These are phyloP conservation scores for Onychostruthus taczanowskii DNA, from an alignment of 2,113 vertebrate species.

Conservation along the genomic window DNA sequence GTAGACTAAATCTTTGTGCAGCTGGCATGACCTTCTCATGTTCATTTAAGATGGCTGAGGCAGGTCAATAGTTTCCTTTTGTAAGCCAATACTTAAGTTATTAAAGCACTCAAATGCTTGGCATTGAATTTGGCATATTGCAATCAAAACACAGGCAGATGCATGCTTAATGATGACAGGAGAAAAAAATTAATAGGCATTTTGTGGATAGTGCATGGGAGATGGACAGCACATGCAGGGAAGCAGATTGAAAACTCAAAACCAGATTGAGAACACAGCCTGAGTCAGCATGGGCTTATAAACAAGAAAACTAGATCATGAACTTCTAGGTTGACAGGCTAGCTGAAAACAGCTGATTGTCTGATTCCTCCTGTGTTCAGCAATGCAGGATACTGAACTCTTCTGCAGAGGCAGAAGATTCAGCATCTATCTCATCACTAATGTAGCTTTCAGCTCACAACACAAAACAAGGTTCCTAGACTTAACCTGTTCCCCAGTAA, in stretches of 20 bases:
- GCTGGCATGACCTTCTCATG: neutral
- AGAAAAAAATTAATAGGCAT: neutral
- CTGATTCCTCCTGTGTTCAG: neutral
- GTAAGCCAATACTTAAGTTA: neutral
- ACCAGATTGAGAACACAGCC: neutral
- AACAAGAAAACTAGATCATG: neutral
- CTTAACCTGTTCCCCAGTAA: neutral
- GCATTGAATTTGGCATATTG: neutral
- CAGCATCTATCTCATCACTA: neutral
- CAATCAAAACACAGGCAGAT: neutral
- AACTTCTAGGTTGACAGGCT: neutral
- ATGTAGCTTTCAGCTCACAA: neutral
- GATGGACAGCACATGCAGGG: neutral
- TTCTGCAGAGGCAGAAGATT: neutral
- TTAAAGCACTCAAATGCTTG: neutral
- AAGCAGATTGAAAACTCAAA: constrained; percentile 12
- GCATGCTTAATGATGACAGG: neutral
- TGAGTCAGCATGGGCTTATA: neutral
- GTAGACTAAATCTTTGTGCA: neutral
- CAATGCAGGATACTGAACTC: neutral
- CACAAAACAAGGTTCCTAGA: neutral
- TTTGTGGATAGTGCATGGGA: neutral
- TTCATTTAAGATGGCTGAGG: neutral
- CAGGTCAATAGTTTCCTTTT: neutral
- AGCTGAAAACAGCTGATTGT: neutral